A percentile compares a stretch with the other conserved stretches of the same genome.
Evolutionary conservation across 2,888 invertebrate genomes (phyloP).

Genomic region (Hydropsyche betteni): DNA sequence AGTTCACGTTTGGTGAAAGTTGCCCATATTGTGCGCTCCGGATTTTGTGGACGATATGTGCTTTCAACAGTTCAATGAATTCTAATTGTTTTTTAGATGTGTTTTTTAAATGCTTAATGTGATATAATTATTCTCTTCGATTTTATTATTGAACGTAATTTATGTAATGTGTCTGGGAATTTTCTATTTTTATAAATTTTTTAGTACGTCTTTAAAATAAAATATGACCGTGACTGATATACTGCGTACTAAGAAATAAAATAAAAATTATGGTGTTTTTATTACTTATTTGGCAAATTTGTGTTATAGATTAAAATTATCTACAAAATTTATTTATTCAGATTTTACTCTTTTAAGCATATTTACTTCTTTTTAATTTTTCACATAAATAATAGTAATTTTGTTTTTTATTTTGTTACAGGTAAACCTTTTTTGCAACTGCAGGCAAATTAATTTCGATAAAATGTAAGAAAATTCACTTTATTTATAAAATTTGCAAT

Average conservation of each 20-base stretch:
- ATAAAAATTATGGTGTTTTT: too few species aligned
- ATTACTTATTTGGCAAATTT: too few species aligned
- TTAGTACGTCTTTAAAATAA: too few species aligned
- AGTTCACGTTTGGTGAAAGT: slow-evolving; percentile 14
- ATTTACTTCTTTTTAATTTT: neutral
- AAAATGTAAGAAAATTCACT: too few species aligned
- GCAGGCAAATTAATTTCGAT: too few species aligned
- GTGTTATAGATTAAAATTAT: too few species aligned
- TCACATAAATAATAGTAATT: neutral
- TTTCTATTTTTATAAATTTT: neutral
- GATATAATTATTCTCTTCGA: too few species aligned
- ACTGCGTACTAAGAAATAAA: too few species aligned
- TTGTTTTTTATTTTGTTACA: slow-evolving; percentile 11
- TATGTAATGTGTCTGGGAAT: neutral
- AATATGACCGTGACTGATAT: too few species aligned
- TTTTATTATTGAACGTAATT: neutral
- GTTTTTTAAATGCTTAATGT: too few species aligned
- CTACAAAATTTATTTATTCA: neutral
- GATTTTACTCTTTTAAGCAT: neutral
- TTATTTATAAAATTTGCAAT: too few species aligned
- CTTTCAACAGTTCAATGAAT: slow-evolving; percentile 18
- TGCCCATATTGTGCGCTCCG: slow-evolving; percentile 1
- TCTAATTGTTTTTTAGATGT: neutral
- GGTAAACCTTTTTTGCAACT: neutral
- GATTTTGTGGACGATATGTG: slow-evolving; percentile 21